Evolutionary conservation across 2,113 vertebrate species (phyloP).

Genomic region (Actenoides lindsayi): DNA sequence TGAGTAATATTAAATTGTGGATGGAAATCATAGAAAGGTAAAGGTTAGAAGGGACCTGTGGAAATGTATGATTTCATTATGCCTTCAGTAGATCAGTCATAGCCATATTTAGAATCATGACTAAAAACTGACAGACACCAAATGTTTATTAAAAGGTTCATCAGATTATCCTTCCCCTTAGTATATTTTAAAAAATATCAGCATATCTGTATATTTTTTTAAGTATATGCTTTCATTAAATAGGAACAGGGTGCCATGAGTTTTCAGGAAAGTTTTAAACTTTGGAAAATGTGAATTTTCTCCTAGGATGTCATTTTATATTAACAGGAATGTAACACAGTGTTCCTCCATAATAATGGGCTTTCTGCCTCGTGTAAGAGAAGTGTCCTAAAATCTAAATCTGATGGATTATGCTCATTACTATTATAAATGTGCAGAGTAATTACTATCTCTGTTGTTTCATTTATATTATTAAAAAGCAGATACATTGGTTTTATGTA

Average conservation of each 20-base stretch:
- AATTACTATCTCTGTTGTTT: neutral
- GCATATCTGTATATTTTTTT: neutral
- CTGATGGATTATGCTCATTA: neutral
- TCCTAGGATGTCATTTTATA: neutral
- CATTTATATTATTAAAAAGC: neutral
- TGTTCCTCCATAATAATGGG: neutral
- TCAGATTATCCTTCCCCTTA: accelerated
- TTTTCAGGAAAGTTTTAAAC: neutral
- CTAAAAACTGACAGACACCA: neutral
- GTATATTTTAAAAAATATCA: neutral
- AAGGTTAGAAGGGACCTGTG: too few species aligned
- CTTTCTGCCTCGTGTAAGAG: neutral
- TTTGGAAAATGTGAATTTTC: neutral
- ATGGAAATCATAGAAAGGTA: neutral
- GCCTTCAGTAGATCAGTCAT: neutral
- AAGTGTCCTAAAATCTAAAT: neutral
- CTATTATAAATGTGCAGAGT: neutral
- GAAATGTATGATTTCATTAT: neutral
- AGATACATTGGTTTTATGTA: neutral
- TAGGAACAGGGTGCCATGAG: neutral
- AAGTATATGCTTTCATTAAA: neutral
- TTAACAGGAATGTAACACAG: neutral
- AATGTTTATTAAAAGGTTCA: neutral
- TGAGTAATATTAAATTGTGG: neutral
- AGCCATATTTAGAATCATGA: neutral